Evolutionary conservation across 2,797 vertebrate genomes (phyloP), one percentile per base, ranked within the genome.

Genomic region (Eremophila alpestris): DNA sequence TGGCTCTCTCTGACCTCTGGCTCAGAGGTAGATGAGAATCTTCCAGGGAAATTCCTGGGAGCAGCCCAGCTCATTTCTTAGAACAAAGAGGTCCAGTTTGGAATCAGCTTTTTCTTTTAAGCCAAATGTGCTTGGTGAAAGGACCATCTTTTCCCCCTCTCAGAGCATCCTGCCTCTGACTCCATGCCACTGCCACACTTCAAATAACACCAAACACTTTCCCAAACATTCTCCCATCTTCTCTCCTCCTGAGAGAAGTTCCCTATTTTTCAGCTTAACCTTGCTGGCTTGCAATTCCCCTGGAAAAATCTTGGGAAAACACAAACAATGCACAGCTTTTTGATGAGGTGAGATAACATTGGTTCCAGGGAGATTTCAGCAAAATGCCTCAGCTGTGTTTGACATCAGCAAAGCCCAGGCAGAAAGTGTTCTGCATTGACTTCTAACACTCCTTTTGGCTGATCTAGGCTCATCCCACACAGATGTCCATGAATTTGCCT

Each of bases 281-380:
- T 84, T 78, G 55, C 29, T 86, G 32, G 73, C 89, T 87, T 78
- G 54, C 54, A 83, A 5, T 83, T 54, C 17, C 32, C 64, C 40
- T 68, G 32, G 64, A 95, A 86, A 88, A 76, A 45, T 14, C 38
- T 34, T 79, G 67, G 65, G 59, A 93, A 94, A 84, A 51, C 73
- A 70, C 59, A 93, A 73, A 52, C 13, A 22, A 48, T 1, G 24
- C 48, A 80, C 8, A 38, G 68, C 32, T 75, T 91, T 94, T 80
- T 93, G 95, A 94, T 94, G 80, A 96, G 60, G 91, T 90, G 91
- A 95, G 75, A 89, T 74, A 85, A 81, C 74, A 67, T 5, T 34
- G 74, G 34, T 96, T 96, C 85, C 90, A 95, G 60, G 34, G 65
- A 93, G 75, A 95, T 87, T 95, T 93, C 89, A 94, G 64, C 80